A percentile compares a stretch with the other conserved stretches of the same genome.
These are phyloP conservation scores for Dryobates pubescens DNA, from an alignment of 2,797 vertebrate genomes.

Conservation along the genomic window DNA sequence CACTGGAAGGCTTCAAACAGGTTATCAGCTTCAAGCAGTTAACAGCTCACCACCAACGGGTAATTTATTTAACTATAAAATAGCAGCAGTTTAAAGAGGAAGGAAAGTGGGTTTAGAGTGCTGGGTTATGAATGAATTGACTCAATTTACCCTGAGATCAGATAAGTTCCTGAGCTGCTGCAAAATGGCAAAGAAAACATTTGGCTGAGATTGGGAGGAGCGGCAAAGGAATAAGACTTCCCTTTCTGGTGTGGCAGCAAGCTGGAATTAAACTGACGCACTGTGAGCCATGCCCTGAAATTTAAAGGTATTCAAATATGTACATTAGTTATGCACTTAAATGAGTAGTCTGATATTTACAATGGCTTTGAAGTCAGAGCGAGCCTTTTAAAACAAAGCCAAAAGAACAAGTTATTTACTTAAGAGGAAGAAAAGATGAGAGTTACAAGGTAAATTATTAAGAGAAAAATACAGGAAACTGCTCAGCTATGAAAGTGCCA, in stretches of 20 bases:
- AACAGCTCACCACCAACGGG: neutral
- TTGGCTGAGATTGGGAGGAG: conserved; percentile 21
- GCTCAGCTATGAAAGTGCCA: neutral
- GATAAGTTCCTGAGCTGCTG: neutral
- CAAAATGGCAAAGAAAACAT: neutral
- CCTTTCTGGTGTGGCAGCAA: neutral
- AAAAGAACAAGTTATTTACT: conserved; percentile 4
- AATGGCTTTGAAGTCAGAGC: conserved; percentile 43
- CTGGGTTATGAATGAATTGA: neutral
- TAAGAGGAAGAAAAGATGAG: neutral
- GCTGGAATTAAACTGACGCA: neutral
- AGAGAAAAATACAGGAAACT: neutral
- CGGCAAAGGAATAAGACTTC: neutral
- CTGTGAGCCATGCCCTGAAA: neutral
- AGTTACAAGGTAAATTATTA: neutral
- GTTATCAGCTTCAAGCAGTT: neutral
- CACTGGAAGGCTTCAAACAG: neutral
- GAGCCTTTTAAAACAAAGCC: neutral
- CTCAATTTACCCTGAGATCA: neutral
- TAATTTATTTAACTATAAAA: neutral
- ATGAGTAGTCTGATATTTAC: neutral
- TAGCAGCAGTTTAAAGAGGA: neutral
- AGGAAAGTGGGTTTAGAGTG: neutral
- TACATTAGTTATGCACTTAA: neutral
- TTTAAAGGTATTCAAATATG: conserved; percentile 29